phyloP scores from a whole-genome alignment of 2,888 invertebrate genomes.

The Tridacna crocea region DNA sequence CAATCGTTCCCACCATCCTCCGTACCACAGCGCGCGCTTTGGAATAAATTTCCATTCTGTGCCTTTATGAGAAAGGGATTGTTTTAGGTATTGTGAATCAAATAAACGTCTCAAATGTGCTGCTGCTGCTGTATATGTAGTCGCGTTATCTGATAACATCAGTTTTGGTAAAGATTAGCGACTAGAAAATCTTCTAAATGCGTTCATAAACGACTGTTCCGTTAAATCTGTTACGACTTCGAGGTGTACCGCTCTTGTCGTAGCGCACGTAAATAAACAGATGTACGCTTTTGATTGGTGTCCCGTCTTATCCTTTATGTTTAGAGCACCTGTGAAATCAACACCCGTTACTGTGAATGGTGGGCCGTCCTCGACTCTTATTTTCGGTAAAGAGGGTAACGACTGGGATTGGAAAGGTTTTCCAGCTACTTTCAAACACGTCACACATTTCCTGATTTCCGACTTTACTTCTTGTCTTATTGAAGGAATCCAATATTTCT shows the following conservation, averaged over 20 bases:
- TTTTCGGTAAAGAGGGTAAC: conserved; percentile 47
- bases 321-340: conserved; percentile 45
- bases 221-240: conserved; percentile 20
- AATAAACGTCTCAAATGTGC: conserved; percentile 5
- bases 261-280: too few species aligned
- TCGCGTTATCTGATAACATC: conserved; percentile 58
- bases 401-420: too few species aligned
- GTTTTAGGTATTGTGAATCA: background rate
- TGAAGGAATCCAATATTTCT: conserved; percentile 39
- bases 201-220: conserved; percentile 10
- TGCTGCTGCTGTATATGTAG: conserved; percentile 47
- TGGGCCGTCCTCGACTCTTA: conserved; percentile 24
- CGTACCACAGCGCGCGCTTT: too few species aligned
- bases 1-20: too few species aligned
- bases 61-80: conserved; percentile 6
- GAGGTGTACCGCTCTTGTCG: conserved; percentile 41
- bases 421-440: conserved; percentile 42
- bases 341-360: conserved; percentile 55
- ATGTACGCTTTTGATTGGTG: conserved; percentile 43
- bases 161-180: conserved; percentile 42
- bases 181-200: conserved; percentile 46
- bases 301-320: conserved; percentile 24
- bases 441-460: conserved; percentile 38
- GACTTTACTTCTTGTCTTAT: conserved; percentile 8
- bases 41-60: too few species aligned